Percentiles rank a stretch among this genome's conserved stretches.
phyloP scores from a whole-genome alignment of 2,888 invertebrate genomes.

The Thelaira solivaga region DNA sequence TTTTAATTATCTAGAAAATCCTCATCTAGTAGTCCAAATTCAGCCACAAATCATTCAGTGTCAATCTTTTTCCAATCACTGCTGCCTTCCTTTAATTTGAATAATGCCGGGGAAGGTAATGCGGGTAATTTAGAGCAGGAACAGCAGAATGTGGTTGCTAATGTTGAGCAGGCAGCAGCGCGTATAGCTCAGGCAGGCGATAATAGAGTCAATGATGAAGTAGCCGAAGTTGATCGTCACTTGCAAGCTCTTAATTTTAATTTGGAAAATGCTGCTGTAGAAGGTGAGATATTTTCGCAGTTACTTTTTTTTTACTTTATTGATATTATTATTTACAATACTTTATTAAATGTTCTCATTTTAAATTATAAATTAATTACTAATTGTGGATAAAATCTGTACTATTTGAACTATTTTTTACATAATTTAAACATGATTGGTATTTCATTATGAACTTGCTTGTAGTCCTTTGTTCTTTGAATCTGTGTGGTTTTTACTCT shows the following conservation, averaged over 20 bases:
- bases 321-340: too few species aligned
- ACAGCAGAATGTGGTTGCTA: slow-evolving; percentile 61
- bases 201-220: slow-evolving; percentile 64
- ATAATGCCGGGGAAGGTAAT: slow-evolving; percentile 62
- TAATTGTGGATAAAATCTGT: too few species aligned
- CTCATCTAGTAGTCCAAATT: slow-evolving; percentile 73
- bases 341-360: too few species aligned
- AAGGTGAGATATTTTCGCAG: slow-evolving; percentile 39
- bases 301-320: neutral
- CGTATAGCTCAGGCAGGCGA: slow-evolving; percentile 57
- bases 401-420: too few species aligned
- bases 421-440: too few species aligned
- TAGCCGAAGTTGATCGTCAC: slow-evolving; percentile 67
- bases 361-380: too few species aligned
- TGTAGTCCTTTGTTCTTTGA: too few species aligned
- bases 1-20: slow-evolving; percentile 75
- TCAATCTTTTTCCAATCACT: slow-evolving; percentile 85
- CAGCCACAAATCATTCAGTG: slow-evolving; percentile 74
- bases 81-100: slow-evolving; percentile 82
- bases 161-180: slow-evolving; percentile 60
- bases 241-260: slow-evolving; percentile 68
- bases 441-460: too few species aligned
- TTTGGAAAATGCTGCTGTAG: slow-evolving; percentile 67
- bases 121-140: slow-evolving; percentile 64
- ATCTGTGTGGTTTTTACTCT: too few species aligned